These are phyloP conservation scores for Dolichomitus sp. DNA, from an alignment of 2,888 invertebrate genomes.

Conservation along the genomic window DNA sequence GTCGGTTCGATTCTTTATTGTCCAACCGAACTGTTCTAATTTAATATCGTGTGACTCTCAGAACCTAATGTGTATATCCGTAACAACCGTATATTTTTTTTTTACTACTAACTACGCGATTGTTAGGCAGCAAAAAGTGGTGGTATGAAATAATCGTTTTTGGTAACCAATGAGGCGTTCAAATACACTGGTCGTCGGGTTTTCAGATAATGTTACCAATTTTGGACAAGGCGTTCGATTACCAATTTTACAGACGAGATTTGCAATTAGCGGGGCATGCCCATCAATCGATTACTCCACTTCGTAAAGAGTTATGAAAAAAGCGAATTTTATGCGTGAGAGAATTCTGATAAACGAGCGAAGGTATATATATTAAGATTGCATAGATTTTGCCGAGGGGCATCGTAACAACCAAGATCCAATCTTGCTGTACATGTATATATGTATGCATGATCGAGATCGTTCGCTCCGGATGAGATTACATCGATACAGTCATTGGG, in stretches of 20 bases:
- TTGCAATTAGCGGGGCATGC: slow-evolving; percentile 43
- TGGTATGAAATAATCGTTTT: slow-evolving; percentile 35
- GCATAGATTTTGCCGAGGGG: slow-evolving; percentile 54
- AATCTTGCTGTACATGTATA: slow-evolving; percentile 37
- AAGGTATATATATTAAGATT: slow-evolving; percentile 56
- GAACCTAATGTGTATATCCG: too few species aligned
- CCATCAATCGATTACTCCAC: slow-evolving; percentile 29
- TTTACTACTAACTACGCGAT: slow-evolving; percentile 11
- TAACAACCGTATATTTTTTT: not conserved
- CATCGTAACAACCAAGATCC: slow-evolving; percentile 57
- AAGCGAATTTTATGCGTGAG: slow-evolving; percentile 22
- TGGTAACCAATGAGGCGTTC: slow-evolving; percentile 23
- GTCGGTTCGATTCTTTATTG: too few species aligned
- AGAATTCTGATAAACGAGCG: slow-evolving; percentile 59
- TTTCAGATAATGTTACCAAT: slow-evolving; percentile 36
- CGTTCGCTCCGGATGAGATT: slow-evolving; percentile 58
- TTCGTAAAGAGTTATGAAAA: slow-evolving; percentile 8
- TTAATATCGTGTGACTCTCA: too few species aligned
- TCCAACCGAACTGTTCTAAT: too few species aligned
- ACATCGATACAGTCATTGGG: slow-evolving; percentile 54
- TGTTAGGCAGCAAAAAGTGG: not conserved
- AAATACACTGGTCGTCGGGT: slow-evolving; percentile 7
- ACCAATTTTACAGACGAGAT: slow-evolving; percentile 52
- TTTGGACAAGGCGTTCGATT: slow-evolving; percentile 37
- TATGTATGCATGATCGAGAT: slow-evolving; percentile 42